phyloP scores from a whole-genome alignment of 2,888 invertebrate genomes.

The Parthenolecanium corni region DNA sequence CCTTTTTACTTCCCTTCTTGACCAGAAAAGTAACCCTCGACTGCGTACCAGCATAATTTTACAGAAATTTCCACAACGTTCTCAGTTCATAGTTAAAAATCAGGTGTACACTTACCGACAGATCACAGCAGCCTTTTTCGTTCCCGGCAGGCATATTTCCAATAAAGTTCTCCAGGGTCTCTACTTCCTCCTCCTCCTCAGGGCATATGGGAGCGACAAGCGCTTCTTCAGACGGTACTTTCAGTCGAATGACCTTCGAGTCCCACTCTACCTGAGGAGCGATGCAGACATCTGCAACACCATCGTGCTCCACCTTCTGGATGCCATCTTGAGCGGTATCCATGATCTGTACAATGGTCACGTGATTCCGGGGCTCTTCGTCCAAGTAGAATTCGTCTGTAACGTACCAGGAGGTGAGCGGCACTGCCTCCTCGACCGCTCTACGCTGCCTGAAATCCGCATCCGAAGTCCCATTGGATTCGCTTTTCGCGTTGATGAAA shows the following conservation, averaged over 20 bases:
- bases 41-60: no score
- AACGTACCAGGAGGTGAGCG: constrained; percentile 33
- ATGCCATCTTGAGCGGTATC: constrained; percentile 13
- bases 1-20: no score
- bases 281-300: background rate
- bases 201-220: background rate
- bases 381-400: constrained; percentile 31
- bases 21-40: no score
- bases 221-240: background rate
- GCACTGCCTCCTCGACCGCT: constrained; percentile 4
- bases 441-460: background rate
- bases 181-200: background rate
- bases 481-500: background rate
- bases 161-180: background rate
- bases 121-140: background rate
- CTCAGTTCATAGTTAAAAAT: no score
- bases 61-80: no score
- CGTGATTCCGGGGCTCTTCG: constrained; percentile 29
- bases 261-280: no score
- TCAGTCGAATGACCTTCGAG: background rate
- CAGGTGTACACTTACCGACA: no score
- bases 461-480: background rate
- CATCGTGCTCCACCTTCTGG: constrained; percentile 8
- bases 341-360: constrained; percentile 29
- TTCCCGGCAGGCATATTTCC: background rate